Conservation (phyloP, 2,888 invertebrate species). For the Scaeva pyrastri region DNA sequence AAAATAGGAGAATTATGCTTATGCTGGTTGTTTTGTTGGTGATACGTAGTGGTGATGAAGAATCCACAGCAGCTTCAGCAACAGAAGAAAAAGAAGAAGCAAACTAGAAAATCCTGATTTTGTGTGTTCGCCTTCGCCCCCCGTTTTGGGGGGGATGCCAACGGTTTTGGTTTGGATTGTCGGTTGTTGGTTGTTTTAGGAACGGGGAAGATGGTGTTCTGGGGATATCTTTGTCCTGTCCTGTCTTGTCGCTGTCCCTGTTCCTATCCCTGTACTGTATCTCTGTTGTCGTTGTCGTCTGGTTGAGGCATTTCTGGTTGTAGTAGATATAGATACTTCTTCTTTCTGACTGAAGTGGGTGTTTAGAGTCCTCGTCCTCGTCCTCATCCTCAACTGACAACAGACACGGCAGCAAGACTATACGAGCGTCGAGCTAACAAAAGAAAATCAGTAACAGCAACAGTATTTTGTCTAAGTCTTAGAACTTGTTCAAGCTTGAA, state of each 20-base stretch:
- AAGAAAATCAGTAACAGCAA: not conserved
- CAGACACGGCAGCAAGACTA: not conserved
- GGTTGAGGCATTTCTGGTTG: not conserved
- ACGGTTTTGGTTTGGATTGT: not conserved
- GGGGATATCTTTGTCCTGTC: slow-evolving; percentile 26
- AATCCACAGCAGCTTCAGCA: slow-evolving; percentile 3
- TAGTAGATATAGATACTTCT: not conserved
- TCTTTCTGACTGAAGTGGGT: not conserved
- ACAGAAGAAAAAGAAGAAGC: slow-evolving; percentile 13
- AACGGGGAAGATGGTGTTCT: not conserved
- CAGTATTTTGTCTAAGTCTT: not conserved
- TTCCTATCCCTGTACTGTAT: too few species aligned
- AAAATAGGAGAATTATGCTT: slow-evolving; percentile 7
- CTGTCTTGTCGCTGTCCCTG: not conserved
- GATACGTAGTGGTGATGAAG: not conserved
- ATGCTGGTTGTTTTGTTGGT: not conserved
- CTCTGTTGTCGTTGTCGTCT: not conserved
- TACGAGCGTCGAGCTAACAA: not conserved
- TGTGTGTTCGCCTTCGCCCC: not conserved
- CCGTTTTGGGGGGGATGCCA: not conserved
- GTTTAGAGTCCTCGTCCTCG: not conserved
- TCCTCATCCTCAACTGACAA: not conserved
- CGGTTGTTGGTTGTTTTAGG: not conserved
- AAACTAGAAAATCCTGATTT: slow-evolving; percentile 75
- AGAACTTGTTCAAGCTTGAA: not conserved